These are phyloP conservation scores for Xestia ashworthii DNA, from an alignment of 2,888 invertebrate species.

Conservation along the genomic window DNA sequence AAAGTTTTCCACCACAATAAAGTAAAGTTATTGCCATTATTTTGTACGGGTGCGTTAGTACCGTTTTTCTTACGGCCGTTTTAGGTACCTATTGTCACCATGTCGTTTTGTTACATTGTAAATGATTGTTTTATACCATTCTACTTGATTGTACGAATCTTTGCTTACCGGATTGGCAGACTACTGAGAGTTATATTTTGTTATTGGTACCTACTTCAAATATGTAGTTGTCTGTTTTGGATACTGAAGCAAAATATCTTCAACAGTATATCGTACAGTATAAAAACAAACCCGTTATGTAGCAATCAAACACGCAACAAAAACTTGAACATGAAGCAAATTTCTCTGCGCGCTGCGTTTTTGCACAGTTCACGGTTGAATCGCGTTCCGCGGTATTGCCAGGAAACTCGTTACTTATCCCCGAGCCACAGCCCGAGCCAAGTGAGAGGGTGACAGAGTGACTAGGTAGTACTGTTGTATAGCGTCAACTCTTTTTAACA, in stretches of 20 bases:
- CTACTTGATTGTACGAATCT: neutral
- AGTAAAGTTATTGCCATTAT: constrained; percentile 23
- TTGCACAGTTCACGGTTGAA: constrained; percentile 81
- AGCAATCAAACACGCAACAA: constrained; percentile 81
- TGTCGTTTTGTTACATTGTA: constrained; percentile 12
- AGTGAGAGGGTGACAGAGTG: constrained; percentile 59
- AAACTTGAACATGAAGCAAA: constrained; percentile 80
- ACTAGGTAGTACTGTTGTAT: constrained; percentile 50
- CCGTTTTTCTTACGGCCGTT: constrained; percentile 5
- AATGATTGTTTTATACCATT: neutral
- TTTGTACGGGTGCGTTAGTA: constrained; percentile 2
- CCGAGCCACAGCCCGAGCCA: constrained; percentile 55
- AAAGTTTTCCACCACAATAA: constrained; percentile 22
- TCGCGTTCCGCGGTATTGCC: constrained; percentile 80
- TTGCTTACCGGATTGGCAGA: neutral
- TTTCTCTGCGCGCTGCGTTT: constrained; percentile 82
- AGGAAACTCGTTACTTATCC: constrained; percentile 76
- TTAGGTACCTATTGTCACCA: constrained; percentile 1
- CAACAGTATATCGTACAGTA: constrained; percentile 52
- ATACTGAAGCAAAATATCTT: constrained; percentile 38
- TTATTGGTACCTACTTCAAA: neutral
- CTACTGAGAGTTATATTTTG: neutral
- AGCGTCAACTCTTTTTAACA: constrained; percentile 65
- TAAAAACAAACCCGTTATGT: constrained; percentile 81
- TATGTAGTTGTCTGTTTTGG: constrained; percentile 16